These are phyloP conservation scores for Probosciger aterrimus DNA, from an alignment of 2,113 vertebrate species.

Conservation along the genomic window DNA sequence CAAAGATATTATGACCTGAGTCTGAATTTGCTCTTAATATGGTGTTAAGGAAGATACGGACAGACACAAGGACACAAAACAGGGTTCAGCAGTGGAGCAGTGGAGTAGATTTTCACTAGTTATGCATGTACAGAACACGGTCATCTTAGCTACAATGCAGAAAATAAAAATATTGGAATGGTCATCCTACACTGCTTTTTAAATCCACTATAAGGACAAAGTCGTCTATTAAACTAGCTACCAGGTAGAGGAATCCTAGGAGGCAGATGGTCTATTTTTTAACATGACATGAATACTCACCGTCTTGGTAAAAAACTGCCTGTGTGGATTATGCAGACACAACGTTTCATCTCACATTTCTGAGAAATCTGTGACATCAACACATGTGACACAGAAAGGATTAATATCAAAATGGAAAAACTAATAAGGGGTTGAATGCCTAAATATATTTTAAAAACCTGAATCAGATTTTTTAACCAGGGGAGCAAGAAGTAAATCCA, in stretches of 20 bases:
- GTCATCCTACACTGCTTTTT: neutral
- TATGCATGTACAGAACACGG: neutral
- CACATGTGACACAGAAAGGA: neutral
- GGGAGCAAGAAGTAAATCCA: rapidly evolving
- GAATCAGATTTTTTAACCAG: neutral
- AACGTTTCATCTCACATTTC: neutral
- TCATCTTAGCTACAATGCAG: neutral
- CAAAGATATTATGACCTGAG: neutral
- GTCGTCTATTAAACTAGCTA: neutral
- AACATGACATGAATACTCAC: neutral
- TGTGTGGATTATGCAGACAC: neutral
- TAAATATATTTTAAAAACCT: neutral
- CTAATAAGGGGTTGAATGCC: neutral
- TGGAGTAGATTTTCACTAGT: neutral
- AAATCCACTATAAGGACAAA: neutral
- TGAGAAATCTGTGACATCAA: neutral
- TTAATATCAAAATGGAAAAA: neutral
- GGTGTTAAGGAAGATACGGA: neutral
- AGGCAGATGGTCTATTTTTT: slow-evolving; percentile 10
- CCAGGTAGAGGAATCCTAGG: neutral
- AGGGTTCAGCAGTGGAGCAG: neutral
- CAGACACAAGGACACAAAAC: neutral
- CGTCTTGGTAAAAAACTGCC: neutral
- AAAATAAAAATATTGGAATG: neutral
- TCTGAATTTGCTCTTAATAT: neutral